Conservation (phyloP, 2,113 vertebrate genomes). For the Mastomys natalensis region DNA sequence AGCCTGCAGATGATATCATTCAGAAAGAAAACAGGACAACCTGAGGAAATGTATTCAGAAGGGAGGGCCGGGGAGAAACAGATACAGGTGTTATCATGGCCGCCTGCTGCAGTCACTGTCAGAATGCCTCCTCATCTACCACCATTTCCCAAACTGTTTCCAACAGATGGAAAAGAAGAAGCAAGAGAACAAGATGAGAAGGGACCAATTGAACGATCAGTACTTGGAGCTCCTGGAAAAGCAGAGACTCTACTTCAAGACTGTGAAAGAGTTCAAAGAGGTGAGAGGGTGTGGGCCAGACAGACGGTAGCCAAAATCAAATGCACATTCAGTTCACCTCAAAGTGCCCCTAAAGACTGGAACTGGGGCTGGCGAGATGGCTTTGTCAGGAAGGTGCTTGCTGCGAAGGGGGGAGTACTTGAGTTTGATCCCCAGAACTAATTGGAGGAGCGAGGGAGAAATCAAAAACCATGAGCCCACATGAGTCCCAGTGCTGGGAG, state of each 20-base stretch:
- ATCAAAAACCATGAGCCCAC: not conserved
- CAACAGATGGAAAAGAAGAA: slow-evolving; percentile 98
- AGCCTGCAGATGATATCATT: not conserved
- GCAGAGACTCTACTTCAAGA: slow-evolving; percentile 98
- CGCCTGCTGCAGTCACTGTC: not conserved
- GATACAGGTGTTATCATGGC: not conserved
- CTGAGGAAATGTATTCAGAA: not conserved
- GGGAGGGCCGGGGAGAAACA: slow-evolving; percentile 7
- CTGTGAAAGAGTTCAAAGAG: slow-evolving; percentile 99
- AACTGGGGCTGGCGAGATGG: not conserved
- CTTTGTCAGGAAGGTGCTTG: not conserved
- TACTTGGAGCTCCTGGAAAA: slow-evolving; percentile 97
- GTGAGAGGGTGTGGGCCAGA: slow-evolving; percentile 82
- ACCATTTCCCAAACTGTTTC: slow-evolving; percentile 48
- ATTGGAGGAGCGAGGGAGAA: not conserved
- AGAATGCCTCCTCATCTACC: slow-evolving; percentile 6
- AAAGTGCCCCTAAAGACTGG: not conserved
- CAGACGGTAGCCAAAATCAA: not conserved
- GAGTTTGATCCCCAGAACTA: not conserved
- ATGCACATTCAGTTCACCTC: not conserved
- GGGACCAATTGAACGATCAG: slow-evolving; percentile 98
- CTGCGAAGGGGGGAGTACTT: not conserved
- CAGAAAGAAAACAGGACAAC: not conserved
- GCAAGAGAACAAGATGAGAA: slow-evolving; percentile 99
- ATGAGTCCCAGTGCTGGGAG: not conserved